Evolutionary conservation across 2,888 invertebrate genomes (phyloP).

Genomic region (Syrphus vitripennis): DNA sequence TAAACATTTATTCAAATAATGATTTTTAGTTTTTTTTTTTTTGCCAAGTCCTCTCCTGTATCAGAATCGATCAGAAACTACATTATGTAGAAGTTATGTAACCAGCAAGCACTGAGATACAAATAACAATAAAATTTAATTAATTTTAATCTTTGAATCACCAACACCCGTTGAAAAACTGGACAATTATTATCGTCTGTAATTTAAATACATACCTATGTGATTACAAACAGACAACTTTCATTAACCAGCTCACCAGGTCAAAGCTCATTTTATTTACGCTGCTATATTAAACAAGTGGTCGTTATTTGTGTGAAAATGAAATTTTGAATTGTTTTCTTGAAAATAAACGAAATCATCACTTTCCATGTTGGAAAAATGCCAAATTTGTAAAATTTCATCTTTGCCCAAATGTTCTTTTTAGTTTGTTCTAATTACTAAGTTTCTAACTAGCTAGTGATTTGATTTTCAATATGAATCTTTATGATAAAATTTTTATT

Average conservation of each 20-base stretch:
- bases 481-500: not conserved
- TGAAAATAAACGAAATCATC: not conserved
- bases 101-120: not conserved
- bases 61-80: not conserved
- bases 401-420: not conserved
- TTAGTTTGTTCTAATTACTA: not conserved
- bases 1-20: not conserved
- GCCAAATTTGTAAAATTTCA: not conserved
- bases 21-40: not conserved
- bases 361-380: not conserved
- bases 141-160: not conserved
- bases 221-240: not conserved
- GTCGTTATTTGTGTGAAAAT: not conserved
- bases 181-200: not conserved
- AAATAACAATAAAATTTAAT: not conserved
- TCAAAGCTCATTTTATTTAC: constrained; percentile 45
- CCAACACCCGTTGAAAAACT: not conserved
- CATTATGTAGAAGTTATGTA: not conserved
- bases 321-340: not conserved
- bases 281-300: not conserved
- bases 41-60: not conserved
- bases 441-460: not conserved
- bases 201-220: not conserved
- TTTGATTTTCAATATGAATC: not conserved
- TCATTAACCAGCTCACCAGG: constrained; percentile 32